Evolutionary conservation across 2,113 vertebrate species (phyloP).

Genomic region (Stigmatopora argus): DNA sequence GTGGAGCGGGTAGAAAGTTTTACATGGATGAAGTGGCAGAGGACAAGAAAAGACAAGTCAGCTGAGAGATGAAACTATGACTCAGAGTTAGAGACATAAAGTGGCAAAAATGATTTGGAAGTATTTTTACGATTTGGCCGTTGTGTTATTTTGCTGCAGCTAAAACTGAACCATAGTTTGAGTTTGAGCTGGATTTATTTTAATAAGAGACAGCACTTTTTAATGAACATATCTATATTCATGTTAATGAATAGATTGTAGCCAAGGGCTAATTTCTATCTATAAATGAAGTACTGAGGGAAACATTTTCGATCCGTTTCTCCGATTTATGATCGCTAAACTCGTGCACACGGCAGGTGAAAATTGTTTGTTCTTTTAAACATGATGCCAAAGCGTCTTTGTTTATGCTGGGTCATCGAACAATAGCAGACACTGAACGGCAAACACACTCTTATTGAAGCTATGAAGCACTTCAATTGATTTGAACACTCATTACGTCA

Average conservation of each 20-base stretch:
- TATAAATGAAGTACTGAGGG: neutral
- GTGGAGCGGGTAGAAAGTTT: neutral
- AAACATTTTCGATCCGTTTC: neutral
- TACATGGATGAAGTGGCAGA: constrained; percentile 3
- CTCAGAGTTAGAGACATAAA: neutral
- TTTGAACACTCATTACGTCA: constrained; percentile 11
- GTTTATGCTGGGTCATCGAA: constrained; percentile 19
- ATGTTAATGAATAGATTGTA: no score
- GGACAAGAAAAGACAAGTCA: neutral
- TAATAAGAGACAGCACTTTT: neutral
- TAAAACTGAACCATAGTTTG: no score
- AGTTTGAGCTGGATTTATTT: no score
- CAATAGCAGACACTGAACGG: constrained; percentile 8
- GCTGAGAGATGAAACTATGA: neutral
- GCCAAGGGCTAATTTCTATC: no score
- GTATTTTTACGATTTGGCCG: no score
- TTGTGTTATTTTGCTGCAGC: no score
- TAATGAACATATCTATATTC: no score
- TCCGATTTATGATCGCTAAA: neutral
- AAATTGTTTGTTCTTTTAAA: constrained; percentile 20
- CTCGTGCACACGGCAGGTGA: constrained; percentile 21
- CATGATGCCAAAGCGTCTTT: neutral
- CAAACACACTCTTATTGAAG: constrained; percentile 27
- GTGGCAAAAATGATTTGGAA: no score
- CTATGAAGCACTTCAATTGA: constrained; percentile 23